Evolutionary conservation across 2,888 invertebrate species (phyloP).

Genomic region (Pyrocoelia pectoralis): DNA sequence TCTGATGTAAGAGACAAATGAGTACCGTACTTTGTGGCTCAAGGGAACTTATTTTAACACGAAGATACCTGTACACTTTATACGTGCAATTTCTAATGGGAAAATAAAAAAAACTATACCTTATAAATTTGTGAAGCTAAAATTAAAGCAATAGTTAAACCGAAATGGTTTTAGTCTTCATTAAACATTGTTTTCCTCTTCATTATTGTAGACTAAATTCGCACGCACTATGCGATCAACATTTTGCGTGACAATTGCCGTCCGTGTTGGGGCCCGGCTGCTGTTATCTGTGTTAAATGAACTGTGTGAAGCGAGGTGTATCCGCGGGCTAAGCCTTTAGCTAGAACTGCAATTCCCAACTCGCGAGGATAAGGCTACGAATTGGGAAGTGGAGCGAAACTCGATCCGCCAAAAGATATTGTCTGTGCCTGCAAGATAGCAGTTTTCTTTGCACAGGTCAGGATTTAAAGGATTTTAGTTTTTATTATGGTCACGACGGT

Average conservation of each 20-base stretch:
- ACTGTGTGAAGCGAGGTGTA: slow-evolving; percentile 59
- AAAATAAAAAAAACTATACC: slow-evolving; percentile 21
- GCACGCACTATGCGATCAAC: slow-evolving; percentile 57
- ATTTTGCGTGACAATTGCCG: slow-evolving; percentile 50
- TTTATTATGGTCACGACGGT: slow-evolving; percentile 8
- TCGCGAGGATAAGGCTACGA: slow-evolving; percentile 55
- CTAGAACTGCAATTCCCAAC: slow-evolving; percentile 57
- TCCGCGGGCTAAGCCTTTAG: slow-evolving; percentile 59
- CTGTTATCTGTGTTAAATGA: slow-evolving; percentile 61
- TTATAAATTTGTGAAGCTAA: slow-evolving; percentile 36
- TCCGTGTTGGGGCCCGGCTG: slow-evolving; percentile 53
- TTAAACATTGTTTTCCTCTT: slow-evolving; percentile 54
- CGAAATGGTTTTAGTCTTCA: slow-evolving; percentile 48
- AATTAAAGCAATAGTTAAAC: slow-evolving; percentile 49
- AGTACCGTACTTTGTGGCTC: no score
- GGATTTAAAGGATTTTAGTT: slow-evolving; percentile 17
- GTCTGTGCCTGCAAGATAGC: slow-evolving; percentile 54
- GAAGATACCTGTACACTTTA: no score
- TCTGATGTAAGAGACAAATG: no score
- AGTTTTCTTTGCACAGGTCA: slow-evolving; percentile 34
- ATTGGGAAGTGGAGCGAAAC: slow-evolving; percentile 59
- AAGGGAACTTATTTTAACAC: no score
- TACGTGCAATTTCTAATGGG: no score
- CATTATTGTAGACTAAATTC: slow-evolving; percentile 56
- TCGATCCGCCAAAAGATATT: slow-evolving; percentile 58